phyloP scores from a whole-genome alignment of 2,113 vertebrate genomes.

The Urocitellus parryii region DNA sequence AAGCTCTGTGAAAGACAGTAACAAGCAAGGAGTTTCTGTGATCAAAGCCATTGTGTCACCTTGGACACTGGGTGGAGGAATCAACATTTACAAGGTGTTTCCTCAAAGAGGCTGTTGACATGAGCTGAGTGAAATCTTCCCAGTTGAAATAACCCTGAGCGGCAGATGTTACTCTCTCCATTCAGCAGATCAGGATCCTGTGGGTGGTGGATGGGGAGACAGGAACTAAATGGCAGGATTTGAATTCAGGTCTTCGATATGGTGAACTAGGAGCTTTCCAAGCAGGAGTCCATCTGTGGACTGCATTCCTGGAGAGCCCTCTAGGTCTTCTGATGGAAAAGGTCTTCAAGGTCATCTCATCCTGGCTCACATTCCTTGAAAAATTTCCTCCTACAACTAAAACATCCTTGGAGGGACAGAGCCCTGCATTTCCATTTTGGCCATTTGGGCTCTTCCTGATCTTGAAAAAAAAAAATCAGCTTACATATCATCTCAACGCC shows the following conservation, averaged over 20 bases:
- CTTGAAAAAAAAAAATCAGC: background rate
- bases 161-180: background rate
- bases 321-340: too few species aligned
- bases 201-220: background rate
- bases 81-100: background rate
- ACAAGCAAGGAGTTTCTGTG: background rate
- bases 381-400: background rate
- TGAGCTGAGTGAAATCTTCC: background rate
- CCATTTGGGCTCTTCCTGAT: background rate
- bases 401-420: background rate
- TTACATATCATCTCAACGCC: background rate
- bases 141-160: background rate
- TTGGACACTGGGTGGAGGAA: background rate
- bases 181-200: background rate
- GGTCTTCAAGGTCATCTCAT: background rate
- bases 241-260: background rate
- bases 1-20: accelerated
- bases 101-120: background rate
- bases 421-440: background rate
- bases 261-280: background rate
- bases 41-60: background rate
- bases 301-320: background rate
- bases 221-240: background rate
- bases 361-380: background rate
- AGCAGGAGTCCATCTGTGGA: background rate